These are phyloP conservation scores for Momotus momota DNA, from an alignment of 2,797 vertebrate genomes.

Conservation along the genomic window DNA sequence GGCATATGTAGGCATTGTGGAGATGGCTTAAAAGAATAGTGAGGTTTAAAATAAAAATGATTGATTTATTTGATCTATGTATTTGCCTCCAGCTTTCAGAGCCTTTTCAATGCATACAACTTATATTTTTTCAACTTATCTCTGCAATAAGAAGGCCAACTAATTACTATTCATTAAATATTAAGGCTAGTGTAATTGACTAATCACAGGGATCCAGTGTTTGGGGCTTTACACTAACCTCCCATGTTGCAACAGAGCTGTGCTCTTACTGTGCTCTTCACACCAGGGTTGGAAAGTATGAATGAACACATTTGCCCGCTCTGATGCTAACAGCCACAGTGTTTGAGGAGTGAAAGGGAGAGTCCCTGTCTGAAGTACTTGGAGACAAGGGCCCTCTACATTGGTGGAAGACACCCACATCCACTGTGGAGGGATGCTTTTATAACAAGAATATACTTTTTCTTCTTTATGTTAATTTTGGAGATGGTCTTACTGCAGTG, in stretches of 20 bases:
- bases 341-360: not conserved
- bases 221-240: not conserved
- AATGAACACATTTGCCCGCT: not conserved
- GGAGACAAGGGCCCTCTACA: not conserved
- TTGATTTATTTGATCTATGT: not conserved
- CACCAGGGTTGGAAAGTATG: not conserved
- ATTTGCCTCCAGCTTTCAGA: not conserved
- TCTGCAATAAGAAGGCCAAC: not conserved
- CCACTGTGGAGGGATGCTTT: not conserved
- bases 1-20: fast-evolving
- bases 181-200: not conserved
- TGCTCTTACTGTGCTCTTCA: not conserved
- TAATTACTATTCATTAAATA: not conserved
- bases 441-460: not conserved
- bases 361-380: not conserved
- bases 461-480: not conserved
- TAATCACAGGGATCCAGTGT: not conserved
- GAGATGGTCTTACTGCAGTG: not conserved
- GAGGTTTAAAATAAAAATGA: not conserved
- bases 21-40: not conserved
- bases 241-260: not conserved
- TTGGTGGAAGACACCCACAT: not conserved
- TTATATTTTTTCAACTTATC: not conserved
- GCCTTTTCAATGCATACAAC: not conserved
- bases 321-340: not conserved